Evolutionary conservation across 2,113 vertebrate genomes (phyloP).

Genomic region (Sapajus apella): DNA sequence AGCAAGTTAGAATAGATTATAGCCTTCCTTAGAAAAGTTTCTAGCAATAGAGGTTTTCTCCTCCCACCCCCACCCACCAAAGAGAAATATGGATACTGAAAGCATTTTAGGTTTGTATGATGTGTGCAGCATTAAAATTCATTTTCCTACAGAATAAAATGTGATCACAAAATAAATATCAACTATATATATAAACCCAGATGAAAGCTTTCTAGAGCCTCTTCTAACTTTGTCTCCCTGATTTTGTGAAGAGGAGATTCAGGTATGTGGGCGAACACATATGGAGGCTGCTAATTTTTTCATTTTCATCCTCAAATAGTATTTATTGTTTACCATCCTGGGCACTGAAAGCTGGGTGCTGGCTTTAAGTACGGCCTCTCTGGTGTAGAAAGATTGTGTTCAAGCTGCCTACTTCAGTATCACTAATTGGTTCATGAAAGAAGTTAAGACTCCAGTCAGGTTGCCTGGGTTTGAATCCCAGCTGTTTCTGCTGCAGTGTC

Average conservation of each 20-base stretch:
- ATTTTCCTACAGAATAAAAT: constrained; percentile 28
- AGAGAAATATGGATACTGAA: constrained; percentile 9
- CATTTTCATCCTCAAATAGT: background rate
- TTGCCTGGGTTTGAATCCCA: no score
- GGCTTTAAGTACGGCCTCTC: no score
- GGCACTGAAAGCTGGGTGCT: background rate
- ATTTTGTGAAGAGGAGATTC: background rate
- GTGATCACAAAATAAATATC: background rate
- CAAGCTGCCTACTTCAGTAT: background rate
- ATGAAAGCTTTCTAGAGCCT: background rate
- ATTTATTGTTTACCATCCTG: background rate
- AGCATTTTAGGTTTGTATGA: background rate
- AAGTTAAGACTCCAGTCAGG: background rate
- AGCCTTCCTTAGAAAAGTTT: background rate
- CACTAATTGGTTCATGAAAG: background rate
- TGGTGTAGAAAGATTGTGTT: background rate
- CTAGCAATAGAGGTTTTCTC: background rate
- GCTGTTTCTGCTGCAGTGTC: fast-evolving
- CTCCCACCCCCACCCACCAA: background rate
- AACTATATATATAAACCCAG: background rate
- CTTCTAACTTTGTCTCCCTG: background rate
- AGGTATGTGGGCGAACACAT: background rate
- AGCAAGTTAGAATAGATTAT: background rate
- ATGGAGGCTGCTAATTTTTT: background rate
- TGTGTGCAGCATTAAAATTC: background rate